Percentiles rank a stretch among this genome's conserved stretches.
Conservation (phyloP, 2,113 vertebrate genomes). For the Chionodraco myersi region DNA sequence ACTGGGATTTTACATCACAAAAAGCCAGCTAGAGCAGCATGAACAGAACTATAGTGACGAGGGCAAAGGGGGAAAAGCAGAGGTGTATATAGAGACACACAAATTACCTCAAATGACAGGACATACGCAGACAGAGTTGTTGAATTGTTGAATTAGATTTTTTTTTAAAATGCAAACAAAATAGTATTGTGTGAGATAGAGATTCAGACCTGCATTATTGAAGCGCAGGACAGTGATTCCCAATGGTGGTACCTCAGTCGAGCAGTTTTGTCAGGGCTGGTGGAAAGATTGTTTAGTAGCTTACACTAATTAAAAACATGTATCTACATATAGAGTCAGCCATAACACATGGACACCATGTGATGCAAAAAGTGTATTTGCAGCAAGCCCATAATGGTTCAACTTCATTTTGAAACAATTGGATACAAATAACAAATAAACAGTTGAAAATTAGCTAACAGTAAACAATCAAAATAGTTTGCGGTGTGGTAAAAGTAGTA, state of each 20-base stretch:
- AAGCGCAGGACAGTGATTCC: not conserved
- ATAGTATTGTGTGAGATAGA: not conserved
- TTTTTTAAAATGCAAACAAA: too few relatives aligned
- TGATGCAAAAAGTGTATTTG: not conserved
- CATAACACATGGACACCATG: not conserved
- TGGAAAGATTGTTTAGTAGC: not conserved
- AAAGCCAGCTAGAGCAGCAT: slow-evolving; percentile 2
- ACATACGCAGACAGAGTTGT: not conserved
- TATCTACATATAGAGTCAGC: not conserved
- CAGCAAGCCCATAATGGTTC: not conserved
- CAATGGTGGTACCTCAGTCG: not conserved
- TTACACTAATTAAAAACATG: not conserved
- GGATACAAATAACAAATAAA: too few relatives aligned
- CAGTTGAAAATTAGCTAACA: not conserved
- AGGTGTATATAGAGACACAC: not conserved
- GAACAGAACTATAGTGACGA: slow-evolving; percentile 17
- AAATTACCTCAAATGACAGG: not conserved
- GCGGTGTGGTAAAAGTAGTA: not conserved
- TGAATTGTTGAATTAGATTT: not conserved
- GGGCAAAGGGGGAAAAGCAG: not conserved
- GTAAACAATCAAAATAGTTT: not conserved
- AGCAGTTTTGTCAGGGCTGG: not conserved
- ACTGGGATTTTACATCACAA: slow-evolving; percentile 46
- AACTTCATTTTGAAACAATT: too few relatives aligned
- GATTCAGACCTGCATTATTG: slow-evolving; percentile 7